Evolutionary conservation across 2,113 vertebrate genomes (phyloP).

Genomic region (Grammomys dolichurus): DNA sequence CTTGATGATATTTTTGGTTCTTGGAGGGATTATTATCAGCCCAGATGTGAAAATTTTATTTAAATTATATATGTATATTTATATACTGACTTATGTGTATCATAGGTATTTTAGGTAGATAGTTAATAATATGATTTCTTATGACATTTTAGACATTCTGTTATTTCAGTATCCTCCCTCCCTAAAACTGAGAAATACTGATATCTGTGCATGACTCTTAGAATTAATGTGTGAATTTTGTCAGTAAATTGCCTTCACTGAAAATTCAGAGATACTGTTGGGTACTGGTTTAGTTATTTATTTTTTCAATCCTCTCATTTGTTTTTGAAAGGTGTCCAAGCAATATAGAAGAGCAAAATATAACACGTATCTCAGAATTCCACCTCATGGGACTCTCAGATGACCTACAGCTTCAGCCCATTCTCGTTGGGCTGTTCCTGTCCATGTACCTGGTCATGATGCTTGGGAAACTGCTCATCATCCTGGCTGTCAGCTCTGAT

Average conservation of each 20-base stretch:
- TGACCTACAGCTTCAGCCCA: background rate
- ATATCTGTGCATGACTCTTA: background rate
- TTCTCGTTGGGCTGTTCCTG: background rate
- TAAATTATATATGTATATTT: background rate
- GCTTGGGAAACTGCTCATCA: background rate
- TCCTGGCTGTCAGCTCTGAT: background rate
- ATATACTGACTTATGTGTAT: background rate
- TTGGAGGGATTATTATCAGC: background rate
- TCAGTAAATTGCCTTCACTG: background rate
- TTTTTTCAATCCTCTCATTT: background rate
- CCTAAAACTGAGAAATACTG: background rate
- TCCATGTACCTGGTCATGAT: background rate
- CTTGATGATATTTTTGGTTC: background rate
- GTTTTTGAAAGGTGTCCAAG: background rate
- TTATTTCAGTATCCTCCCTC: background rate
- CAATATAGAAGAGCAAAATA: background rate
- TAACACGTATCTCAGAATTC: background rate
- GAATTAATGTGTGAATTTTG: background rate
- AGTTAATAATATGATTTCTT: background rate
- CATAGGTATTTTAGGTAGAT: background rate
- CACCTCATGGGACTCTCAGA: slow-evolving; percentile 38
- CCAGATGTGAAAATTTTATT: background rate
- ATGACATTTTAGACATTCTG: background rate
- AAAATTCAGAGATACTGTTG: background rate
- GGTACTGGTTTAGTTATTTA: background rate